Evolutionary conservation across 2,888 invertebrate species (phyloP).

Genomic region (Napeogenes inachia): DNA sequence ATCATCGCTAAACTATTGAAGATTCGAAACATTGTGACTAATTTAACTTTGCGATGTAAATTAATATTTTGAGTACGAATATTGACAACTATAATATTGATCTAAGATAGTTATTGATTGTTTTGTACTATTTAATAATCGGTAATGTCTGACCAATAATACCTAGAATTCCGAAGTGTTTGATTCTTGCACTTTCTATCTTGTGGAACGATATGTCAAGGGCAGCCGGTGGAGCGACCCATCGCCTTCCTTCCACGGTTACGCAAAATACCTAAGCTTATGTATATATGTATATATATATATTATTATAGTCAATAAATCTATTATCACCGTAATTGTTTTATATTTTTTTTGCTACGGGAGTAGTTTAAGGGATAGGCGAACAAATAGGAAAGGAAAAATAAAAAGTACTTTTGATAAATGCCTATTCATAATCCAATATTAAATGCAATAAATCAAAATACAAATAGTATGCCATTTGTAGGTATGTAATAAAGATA

Average conservation of each 20-base stretch:
- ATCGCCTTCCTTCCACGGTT: constrained; percentile 42
- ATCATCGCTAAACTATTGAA: constrained; percentile 30
- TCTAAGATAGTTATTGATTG: constrained; percentile 1
- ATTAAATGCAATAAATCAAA: too few species aligned
- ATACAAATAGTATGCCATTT: neutral
- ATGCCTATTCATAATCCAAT: too few species aligned
- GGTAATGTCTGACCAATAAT: constrained; percentile 35
- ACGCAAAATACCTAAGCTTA: constrained; percentile 40
- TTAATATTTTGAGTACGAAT: constrained; percentile 6
- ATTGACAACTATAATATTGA: constrained; percentile 1
- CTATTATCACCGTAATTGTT: too few species aligned
- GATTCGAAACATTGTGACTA: constrained; percentile 25
- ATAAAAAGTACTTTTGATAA: too few species aligned
- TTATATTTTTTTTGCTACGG: too few species aligned
- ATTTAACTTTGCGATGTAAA: constrained; percentile 28
- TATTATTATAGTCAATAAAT: too few species aligned
- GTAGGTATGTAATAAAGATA: neutral
- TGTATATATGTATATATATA: constrained; percentile 4
- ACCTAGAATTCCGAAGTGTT: constrained; percentile 25
- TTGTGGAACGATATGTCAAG: constrained; percentile 65
- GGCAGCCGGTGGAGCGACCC: constrained; percentile 50
- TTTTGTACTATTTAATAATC: constrained; percentile 16
- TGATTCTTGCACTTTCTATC: constrained; percentile 58
- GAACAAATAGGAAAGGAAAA: too few species aligned
- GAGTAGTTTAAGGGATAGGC: too few species aligned